A percentile compares a stretch with the other conserved stretches of the same genome.
These are phyloP conservation scores for Chloroceryle inda DNA, from an alignment of 2,797 vertebrate genomes.

Conservation along the genomic window DNA sequence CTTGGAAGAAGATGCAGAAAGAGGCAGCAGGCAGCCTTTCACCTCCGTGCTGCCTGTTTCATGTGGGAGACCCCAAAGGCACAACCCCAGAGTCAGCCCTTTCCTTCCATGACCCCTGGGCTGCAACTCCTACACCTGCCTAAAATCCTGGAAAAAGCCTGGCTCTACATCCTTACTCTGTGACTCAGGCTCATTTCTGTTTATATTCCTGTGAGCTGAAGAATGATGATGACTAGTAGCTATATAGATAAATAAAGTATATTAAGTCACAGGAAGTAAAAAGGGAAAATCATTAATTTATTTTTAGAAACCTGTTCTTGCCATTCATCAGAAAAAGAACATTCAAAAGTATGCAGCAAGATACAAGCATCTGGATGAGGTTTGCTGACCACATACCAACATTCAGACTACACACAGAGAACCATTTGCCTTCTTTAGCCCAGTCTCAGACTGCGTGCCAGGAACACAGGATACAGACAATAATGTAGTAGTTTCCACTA, in stretches of 20 bases:
- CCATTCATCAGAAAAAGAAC: constrained; percentile 77
- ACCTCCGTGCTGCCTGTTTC: fast-evolving
- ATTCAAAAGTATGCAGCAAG: constrained; percentile 67
- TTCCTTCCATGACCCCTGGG: fast-evolving
- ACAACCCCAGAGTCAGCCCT: neutral
- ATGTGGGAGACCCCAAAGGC: fast-evolving
- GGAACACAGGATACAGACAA: neutral
- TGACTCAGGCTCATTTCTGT: constrained; percentile 45
- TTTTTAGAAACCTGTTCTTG: constrained; percentile 80
- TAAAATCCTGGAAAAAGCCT: constrained; percentile 36
- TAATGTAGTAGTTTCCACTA: neutral
- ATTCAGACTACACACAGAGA: constrained; percentile 45
- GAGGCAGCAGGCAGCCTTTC: neutral
- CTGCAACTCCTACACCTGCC: neutral
- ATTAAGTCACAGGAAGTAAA: constrained; percentile 75
- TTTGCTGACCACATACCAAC: constrained; percentile 61
- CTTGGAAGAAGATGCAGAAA: neutral
- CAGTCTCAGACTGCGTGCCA: constrained; percentile 23
- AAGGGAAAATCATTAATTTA: constrained; percentile 67
- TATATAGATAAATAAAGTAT: constrained; percentile 63
- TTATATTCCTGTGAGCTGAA: constrained; percentile 26
- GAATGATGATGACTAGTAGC: constrained; percentile 36
- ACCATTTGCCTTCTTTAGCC: constrained; percentile 58
- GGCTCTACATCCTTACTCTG: constrained; percentile 15
- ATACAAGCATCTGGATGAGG: constrained; percentile 65